Evolutionary conservation across 2,113 vertebrate genomes (phyloP).

Genomic region (Ctenomys sociabilis): DNA sequence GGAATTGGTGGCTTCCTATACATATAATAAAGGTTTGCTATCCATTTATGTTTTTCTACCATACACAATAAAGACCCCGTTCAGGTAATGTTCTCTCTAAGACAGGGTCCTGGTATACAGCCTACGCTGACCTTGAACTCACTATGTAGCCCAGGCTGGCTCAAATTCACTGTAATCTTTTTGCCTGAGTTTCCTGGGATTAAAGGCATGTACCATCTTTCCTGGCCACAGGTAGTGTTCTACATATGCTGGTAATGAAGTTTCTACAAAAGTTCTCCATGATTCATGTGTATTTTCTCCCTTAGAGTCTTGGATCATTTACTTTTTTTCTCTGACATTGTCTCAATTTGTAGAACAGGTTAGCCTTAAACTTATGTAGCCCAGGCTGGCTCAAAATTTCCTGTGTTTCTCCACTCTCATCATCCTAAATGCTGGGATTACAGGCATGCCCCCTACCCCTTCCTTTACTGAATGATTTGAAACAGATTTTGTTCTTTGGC

Average conservation of each 20-base stretch:
- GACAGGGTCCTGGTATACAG: not conserved
- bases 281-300: slow-evolving; percentile 92
- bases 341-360: no score
- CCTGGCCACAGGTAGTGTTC: slow-evolving; percentile 78
- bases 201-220: not conserved
- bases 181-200: no score
- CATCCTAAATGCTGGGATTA: not conserved
- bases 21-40: slow-evolving; percentile 97
- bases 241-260: slow-evolving; percentile 92
- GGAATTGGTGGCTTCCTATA: slow-evolving; percentile 98
- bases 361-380: no score
- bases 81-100: slow-evolving; percentile 90
- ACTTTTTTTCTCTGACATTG: not conserved
- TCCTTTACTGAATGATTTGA: slow-evolving; percentile 90
- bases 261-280: slow-evolving; percentile 95
- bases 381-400: not conserved
- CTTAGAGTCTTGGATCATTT: slow-evolving; percentile 87
- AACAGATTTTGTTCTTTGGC: slow-evolving; percentile 96
- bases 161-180: no score
- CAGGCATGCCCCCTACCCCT: not conserved
- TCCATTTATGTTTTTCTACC: slow-evolving; percentile 96
- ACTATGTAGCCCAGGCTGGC: no score
- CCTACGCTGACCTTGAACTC: not conserved
- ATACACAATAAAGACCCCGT: slow-evolving; percentile 95
- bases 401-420: no score